Evolutionary conservation across 2,888 invertebrate species (phyloP).

Genomic region (Cerastoderma edule): DNA sequence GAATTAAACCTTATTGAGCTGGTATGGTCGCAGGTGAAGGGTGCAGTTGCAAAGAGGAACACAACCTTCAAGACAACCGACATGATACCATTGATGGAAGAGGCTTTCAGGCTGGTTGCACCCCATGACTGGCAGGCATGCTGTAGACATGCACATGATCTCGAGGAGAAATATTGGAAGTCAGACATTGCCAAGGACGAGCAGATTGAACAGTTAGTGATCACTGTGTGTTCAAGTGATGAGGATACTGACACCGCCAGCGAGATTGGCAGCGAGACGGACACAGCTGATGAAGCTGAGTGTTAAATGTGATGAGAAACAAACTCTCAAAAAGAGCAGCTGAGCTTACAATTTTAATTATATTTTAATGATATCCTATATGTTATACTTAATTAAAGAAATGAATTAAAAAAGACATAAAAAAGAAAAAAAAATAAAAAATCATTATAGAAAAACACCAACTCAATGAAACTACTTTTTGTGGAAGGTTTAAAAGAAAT

Average conservation of each 20-base stretch:
- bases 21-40: slow-evolving; percentile 6
- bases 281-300: too few species aligned
- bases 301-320: too few species aligned
- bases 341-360: too few species aligned
- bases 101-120: not conserved
- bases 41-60: slow-evolving; percentile 10
- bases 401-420: too few species aligned
- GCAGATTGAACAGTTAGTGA: not conserved
- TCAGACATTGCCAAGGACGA: slow-evolving; percentile 10
- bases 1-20: not conserved
- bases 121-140: slow-evolving; percentile 1
- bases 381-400: too few species aligned
- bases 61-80: slow-evolving; percentile 20
- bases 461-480: too few species aligned
- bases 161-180: slow-evolving; percentile 8
- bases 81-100: not conserved
- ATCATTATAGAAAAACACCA: too few species aligned
- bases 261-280: not conserved
- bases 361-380: too few species aligned
- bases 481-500: too few species aligned
- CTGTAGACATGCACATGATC: slow-evolving; percentile 8
- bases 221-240: slow-evolving; percentile 3
- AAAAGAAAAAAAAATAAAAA: too few species aligned
- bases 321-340: too few species aligned
- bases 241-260: not conserved